phyloP scores from a whole-genome alignment of 2,797 vertebrate genomes.

The Sebastolobus altivelis region DNA sequence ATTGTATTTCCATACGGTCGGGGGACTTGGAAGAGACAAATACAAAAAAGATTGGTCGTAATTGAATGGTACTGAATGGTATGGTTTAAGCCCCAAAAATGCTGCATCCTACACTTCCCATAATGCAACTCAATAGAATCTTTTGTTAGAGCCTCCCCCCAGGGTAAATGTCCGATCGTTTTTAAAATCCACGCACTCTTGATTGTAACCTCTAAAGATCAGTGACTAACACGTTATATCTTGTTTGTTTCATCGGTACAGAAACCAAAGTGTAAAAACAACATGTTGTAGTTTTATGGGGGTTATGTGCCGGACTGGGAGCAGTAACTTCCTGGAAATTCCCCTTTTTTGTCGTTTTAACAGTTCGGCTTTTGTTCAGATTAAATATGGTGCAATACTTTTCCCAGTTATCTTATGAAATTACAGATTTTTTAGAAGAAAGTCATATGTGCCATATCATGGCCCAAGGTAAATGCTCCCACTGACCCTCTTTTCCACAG shows the following conservation, averaged over 20 bases:
- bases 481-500: too few species aligned
- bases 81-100: neutral
- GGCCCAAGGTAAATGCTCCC: too few species aligned
- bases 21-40: neutral
- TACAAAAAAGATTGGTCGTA: neutral
- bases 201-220: neutral
- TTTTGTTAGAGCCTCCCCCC: neutral
- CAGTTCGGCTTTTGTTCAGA: neutral
- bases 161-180: neutral
- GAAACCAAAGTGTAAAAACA: neutral
- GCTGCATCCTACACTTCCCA: neutral
- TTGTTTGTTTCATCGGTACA: neutral
- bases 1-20: neutral
- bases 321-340: neutral
- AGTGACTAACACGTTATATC: neutral
- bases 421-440: too few species aligned
- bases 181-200: neutral
- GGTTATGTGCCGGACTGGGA: neutral
- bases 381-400: too few species aligned
- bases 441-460: too few species aligned
- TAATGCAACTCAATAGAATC: neutral
- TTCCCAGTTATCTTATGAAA: too few species aligned
- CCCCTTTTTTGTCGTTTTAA: neutral
- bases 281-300: neutral
- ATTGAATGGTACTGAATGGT: neutral